Evolutionary conservation across 2,888 invertebrate species (phyloP).

Genomic region (Scaptodrosophila latifasciaeformis): DNA sequence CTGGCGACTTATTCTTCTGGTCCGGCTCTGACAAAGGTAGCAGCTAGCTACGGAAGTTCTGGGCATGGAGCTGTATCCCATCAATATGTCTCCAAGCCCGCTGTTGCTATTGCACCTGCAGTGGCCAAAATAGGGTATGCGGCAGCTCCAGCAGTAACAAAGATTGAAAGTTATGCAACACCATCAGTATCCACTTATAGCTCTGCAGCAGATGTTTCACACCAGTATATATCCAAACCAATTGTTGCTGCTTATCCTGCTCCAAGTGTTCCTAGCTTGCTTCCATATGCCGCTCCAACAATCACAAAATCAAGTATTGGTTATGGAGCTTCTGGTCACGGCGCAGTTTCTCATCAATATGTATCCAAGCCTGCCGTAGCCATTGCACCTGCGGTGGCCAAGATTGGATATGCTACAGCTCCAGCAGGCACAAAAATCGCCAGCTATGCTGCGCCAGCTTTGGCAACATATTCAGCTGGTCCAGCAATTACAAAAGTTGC

Average conservation of each 20-base stretch:
- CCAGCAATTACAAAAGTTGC: conserved; percentile 17
- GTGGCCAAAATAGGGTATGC: conserved; percentile 39
- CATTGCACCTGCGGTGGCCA: conserved; percentile 28
- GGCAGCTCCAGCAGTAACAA: conserved; percentile 34
- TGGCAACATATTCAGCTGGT: conserved; percentile 25
- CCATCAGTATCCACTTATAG: conserved; percentile 39
- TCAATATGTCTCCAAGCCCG: conserved; percentile 51
- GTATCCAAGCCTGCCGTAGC: conserved; percentile 44
- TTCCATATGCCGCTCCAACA: conserved; percentile 28
- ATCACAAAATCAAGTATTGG: conserved; percentile 14
- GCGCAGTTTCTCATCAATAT: conserved; percentile 39
- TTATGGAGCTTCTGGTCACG: conserved; percentile 30
- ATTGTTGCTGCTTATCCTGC: conserved; percentile 19
- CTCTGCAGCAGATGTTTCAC: conserved; percentile 22
- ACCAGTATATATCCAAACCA: conserved; percentile 47
- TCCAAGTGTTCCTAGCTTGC: conserved; percentile 22
- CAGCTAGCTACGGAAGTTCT: conserved; percentile 19
- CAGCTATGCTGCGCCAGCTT: conserved; percentile 43
- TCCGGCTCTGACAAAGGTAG: conserved; percentile 25
- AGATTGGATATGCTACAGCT: conserved; percentile 27
- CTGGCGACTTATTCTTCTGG: conserved; percentile 11
- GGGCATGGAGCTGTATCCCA: conserved; percentile 38
- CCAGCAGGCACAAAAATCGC: conserved; percentile 43
- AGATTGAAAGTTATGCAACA: conserved; percentile 48
- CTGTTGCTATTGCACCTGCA: conserved; percentile 71